phyloP scores from a whole-genome alignment of 2,888 invertebrate species.

The Sabellastarte sp. region DNA sequence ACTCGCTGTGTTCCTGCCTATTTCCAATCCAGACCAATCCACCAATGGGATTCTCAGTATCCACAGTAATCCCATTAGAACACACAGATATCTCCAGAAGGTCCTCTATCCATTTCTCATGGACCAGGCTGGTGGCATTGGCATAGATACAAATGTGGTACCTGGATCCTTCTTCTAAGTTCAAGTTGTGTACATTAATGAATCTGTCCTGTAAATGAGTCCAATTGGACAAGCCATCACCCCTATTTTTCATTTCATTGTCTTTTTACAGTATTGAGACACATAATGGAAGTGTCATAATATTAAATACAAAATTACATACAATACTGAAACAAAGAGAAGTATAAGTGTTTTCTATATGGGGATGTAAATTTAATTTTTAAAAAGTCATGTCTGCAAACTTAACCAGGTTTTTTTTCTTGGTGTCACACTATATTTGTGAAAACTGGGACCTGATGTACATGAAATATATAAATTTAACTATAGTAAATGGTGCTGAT shows the following conservation, averaged over 20 bases:
- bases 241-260: no score
- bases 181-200: not conserved
- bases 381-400: no score
- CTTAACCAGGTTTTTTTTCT: no score
- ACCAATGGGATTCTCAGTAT: not conserved
- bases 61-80: not conserved
- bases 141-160: constrained; percentile 15
- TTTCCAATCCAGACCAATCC: constrained; percentile 30
- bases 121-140: constrained; percentile 13
- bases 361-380: no score
- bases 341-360: not conserved
- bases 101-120: constrained; percentile 31
- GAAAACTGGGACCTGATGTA: no score
- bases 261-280: no score
- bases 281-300: no score
- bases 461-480: no score
- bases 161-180: not conserved
- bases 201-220: not conserved
- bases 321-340: not conserved
- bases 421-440: no score
- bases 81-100: constrained; percentile 24
- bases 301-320: not conserved
- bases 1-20: no score
- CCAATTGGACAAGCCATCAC: no score
- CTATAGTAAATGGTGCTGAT: no score